Evolutionary conservation across 2,113 vertebrate genomes (phyloP).

Genomic region (Sitta europaea): DNA sequence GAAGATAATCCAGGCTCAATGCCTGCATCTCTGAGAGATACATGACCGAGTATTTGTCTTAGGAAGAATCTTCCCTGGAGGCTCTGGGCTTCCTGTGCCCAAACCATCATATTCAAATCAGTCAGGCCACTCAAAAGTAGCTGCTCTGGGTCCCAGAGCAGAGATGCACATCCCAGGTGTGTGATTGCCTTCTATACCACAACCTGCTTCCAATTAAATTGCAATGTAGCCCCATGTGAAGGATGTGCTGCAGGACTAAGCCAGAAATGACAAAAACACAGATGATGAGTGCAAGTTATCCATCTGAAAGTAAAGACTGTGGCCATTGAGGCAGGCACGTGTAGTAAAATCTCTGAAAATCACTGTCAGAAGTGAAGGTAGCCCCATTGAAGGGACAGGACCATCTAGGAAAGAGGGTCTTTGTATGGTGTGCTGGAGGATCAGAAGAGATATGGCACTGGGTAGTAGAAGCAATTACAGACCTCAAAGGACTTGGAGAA

Average conservation of each 20-base stretch:
- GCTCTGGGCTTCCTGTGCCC: neutral
- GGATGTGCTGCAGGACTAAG: neutral
- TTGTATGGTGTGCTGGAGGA: neutral
- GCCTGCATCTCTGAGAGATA: neutral
- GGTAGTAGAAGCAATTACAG: neutral
- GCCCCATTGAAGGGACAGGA: neutral
- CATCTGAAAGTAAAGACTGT: neutral
- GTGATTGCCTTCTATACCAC: neutral
- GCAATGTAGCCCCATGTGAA: neutral
- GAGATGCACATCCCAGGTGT: neutral
- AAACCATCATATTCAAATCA: neutral
- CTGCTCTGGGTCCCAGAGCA: neutral
- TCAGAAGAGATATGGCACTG: neutral
- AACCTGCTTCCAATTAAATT: constrained; percentile 41
- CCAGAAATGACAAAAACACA: constrained; percentile 21
- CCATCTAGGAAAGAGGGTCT: neutral
- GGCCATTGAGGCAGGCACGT: neutral
- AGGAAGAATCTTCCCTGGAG: neutral
- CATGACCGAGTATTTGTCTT: neutral
- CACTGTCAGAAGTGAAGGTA: neutral
- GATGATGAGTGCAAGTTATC: neutral
- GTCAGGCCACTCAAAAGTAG: neutral
- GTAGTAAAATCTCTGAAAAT: neutral
- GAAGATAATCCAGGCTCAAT: neutral
- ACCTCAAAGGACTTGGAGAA: neutral